Evolutionary conservation across 2,113 vertebrate species (phyloP).

Genomic region (Colius striatus): DNA sequence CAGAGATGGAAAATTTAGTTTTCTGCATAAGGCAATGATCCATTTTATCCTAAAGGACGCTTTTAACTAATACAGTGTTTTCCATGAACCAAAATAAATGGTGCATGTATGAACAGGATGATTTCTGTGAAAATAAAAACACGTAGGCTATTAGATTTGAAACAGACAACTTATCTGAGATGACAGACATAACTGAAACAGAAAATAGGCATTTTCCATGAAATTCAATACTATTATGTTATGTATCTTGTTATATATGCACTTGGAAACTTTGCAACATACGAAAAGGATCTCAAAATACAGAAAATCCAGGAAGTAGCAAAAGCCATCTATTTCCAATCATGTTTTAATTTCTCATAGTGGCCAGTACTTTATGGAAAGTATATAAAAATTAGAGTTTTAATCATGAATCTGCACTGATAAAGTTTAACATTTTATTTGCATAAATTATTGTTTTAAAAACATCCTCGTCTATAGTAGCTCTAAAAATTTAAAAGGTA

Average conservation of each 20-base stretch:
- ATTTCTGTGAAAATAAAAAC: background rate
- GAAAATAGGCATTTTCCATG: background rate
- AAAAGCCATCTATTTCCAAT: background rate
- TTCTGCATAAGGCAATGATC: fast-evolving
- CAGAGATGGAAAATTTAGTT: background rate
- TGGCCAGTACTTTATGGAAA: background rate
- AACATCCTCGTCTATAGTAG: fast-evolving
- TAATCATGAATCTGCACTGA: background rate
- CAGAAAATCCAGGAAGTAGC: background rate
- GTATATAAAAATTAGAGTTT: background rate
- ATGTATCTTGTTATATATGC: background rate
- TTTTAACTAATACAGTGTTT: background rate
- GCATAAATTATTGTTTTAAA: background rate
- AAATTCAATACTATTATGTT: background rate
- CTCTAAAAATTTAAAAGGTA: background rate
- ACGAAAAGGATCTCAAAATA: background rate
- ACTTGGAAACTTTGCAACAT: background rate
- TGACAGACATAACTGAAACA: background rate
- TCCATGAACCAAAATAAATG: background rate
- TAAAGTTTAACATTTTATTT: background rate
- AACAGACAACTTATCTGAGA: background rate
- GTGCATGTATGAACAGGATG: background rate
- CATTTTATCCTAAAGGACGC: background rate
- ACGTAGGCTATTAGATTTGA: background rate
- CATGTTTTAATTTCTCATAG: background rate